Evolutionary conservation across 2,113 vertebrate genomes (phyloP).

Genomic region (Coptodon bakossiorum): DNA sequence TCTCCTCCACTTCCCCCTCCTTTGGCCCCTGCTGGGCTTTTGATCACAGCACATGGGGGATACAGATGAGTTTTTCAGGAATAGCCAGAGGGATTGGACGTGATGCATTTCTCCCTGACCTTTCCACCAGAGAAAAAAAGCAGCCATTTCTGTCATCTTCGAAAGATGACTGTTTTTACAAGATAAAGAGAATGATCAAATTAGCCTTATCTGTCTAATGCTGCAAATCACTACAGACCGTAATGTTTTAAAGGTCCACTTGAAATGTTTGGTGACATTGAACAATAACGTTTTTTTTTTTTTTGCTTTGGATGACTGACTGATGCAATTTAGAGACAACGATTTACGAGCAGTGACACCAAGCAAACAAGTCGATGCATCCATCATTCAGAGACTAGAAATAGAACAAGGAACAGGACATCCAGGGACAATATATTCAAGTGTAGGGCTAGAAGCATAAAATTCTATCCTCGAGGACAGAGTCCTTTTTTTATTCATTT

Average conservation of each 20-base stretch:
- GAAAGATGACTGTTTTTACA: neutral
- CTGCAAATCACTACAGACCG: neutral
- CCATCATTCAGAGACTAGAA: constrained; percentile 34
- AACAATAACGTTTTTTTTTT: neutral
- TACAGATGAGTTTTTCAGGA: constrained; percentile 31
- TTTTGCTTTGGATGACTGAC: neutral
- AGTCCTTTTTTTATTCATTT: neutral
- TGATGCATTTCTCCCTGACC: constrained; percentile 28
- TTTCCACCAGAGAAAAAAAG: neutral
- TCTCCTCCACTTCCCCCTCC: constrained; percentile 4
- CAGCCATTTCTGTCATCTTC: neutral
- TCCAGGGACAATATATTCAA: constrained; percentile 34
- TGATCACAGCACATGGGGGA: constrained; percentile 19
- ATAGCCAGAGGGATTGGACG: neutral
- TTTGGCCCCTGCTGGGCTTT: constrained; percentile 8
- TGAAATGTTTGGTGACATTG: constrained; percentile 31
- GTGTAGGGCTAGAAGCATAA: neutral
- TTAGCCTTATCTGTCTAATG: neutral
- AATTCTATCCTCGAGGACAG: neutral
- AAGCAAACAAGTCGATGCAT: constrained; percentile 33
- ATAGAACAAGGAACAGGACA: constrained; percentile 18
- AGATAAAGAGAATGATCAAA: neutral
- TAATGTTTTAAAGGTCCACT: neutral
- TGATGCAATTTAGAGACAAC: constrained; percentile 44
- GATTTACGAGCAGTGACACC: constrained; percentile 44